phyloP scores from a whole-genome alignment of 2,797 vertebrate genomes.

The Micromesistius poutassou region DNA sequence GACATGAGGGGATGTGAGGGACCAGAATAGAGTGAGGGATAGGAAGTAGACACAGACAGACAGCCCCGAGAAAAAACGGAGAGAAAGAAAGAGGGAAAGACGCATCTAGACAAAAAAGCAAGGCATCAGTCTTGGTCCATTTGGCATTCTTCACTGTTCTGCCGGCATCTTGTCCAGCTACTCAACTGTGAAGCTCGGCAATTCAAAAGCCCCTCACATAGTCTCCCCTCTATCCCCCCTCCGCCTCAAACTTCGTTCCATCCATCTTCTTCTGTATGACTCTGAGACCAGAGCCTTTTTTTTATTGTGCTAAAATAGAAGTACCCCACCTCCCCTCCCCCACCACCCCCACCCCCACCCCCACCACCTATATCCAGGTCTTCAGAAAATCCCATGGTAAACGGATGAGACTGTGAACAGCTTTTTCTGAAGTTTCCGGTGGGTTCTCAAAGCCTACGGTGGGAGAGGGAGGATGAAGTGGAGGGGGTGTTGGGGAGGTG shows the following conservation, averaged over 20 bases:
- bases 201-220: constrained; percentile 58
- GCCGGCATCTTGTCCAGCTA: constrained; percentile 47
- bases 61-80: constrained; percentile 14
- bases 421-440: not conserved
- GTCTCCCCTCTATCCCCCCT: constrained; percentile 29
- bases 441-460: not conserved
- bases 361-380: not conserved
- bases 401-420: not conserved
- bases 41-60: constrained; percentile 24
- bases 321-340: not conserved
- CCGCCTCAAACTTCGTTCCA: constrained; percentile 2
- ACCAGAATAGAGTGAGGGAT: constrained; percentile 39
- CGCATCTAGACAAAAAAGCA: constrained; percentile 34
- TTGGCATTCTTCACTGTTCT: constrained; percentile 57
- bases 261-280: constrained; percentile 19
- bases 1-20: constrained; percentile 51
- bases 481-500: too few species aligned
- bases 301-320: too few species aligned
- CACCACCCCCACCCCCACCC: not conserved
- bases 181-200: constrained; percentile 24
- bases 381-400: not conserved
- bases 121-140: constrained; percentile 40
- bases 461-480: not conserved
- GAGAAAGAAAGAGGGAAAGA: constrained; percentile 32
- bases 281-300: too few species aligned